Evolutionary conservation across 2,888 invertebrate genomes (phyloP).

Genomic region (Watsonalla cultraria): DNA sequence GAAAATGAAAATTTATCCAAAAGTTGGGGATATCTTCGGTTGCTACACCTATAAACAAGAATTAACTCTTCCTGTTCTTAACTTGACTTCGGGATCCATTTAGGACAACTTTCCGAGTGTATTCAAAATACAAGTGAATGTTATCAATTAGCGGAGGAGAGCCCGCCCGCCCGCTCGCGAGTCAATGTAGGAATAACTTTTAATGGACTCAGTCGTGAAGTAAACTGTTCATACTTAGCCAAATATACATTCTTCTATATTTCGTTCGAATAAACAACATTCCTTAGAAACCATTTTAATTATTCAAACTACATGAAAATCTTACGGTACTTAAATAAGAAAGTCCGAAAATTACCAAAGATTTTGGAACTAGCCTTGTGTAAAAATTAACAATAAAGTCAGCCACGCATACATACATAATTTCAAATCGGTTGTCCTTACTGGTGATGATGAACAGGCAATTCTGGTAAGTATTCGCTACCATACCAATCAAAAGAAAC

Average conservation of each 20-base stretch:
- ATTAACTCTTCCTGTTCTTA: not conserved
- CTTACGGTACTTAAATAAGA: too few relatives aligned
- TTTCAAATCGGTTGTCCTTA: too few relatives aligned
- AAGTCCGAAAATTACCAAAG: too few relatives aligned
- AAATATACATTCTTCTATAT: not conserved
- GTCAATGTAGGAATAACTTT: not conserved
- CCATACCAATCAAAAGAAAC: too few relatives aligned
- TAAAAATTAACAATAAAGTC: too few relatives aligned
- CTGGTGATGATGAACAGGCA: too few relatives aligned
- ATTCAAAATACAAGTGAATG: conserved; percentile 2
- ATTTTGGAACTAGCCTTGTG: too few relatives aligned
- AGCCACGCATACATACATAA: too few relatives aligned
- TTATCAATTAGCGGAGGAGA: conserved; percentile 2
- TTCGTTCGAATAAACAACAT: too few relatives aligned
- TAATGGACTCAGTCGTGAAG: not conserved
- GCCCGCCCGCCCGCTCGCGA: not conserved
- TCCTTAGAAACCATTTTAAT: too few relatives aligned
- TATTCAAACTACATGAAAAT: too few relatives aligned
- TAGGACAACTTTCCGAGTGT: not conserved
- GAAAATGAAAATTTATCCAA: not conserved
- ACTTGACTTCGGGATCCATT: not conserved
- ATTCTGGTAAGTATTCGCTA: too few relatives aligned
- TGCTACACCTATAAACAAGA: not conserved
- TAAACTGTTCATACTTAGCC: not conserved
- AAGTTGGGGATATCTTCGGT: not conserved